phyloP scores from a whole-genome alignment of 2,113 vertebrate genomes.

The Triplophysa rosa region DNA sequence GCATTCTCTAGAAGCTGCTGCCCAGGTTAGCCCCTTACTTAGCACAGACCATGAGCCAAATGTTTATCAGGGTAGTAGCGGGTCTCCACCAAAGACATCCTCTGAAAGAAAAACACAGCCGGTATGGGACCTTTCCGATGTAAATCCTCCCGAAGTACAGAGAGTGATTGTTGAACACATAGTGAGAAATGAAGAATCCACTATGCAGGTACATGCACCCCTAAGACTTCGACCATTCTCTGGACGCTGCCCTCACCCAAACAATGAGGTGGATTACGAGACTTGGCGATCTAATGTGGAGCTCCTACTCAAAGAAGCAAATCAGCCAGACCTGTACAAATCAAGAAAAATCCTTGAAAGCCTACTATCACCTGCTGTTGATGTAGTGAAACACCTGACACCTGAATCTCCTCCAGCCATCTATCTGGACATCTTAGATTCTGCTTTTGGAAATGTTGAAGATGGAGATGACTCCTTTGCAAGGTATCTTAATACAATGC shows the following conservation, averaged over 20 bases:
- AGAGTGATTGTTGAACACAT: constrained; percentile 10
- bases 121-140: neutral
- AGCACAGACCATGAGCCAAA: too few species aligned
- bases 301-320: neutral
- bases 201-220: neutral
- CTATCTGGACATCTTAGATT: neutral
- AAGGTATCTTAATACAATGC: constrained; percentile 1
- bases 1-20: too few species aligned
- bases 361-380: neutral
- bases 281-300: neutral
- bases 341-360: neutral
- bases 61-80: too few species aligned
- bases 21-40: too few species aligned
- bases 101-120: neutral
- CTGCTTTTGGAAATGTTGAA: neutral
- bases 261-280: neutral
- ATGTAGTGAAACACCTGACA: neutral
- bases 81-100: neutral
- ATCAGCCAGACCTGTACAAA: neutral
- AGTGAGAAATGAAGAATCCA: neutral
- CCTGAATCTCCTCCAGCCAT: too few species aligned
- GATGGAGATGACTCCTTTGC: neutral
- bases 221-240: neutral
- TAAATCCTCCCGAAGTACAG: neutral
- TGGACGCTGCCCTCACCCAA: neutral